Percentiles rank a stretch among this genome's conserved stretches.
Evolutionary conservation across 2,113 vertebrate species (phyloP).

Genomic region (Collichthys lucidus): DNA sequence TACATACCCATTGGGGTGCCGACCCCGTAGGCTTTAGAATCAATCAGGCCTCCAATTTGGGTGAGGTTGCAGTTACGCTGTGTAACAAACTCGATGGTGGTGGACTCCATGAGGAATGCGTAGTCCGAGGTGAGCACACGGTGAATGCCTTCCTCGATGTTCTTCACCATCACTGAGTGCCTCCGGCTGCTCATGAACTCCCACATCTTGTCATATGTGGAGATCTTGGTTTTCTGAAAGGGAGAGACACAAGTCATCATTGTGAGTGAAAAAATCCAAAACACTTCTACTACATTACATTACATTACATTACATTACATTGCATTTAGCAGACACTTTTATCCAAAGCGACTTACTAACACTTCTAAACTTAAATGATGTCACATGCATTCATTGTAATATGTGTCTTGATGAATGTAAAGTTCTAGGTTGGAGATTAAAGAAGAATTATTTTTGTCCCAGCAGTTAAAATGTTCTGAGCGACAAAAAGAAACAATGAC

Average conservation of each 20-base stretch:
- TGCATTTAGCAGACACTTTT: too few relatives aligned
- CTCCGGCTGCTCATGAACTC: constrained; percentile 98
- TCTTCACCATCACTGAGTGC: constrained; percentile 97
- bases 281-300: too few relatives aligned
- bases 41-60: constrained; percentile 97
- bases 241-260: constrained; percentile 30
- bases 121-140: constrained; percentile 97
- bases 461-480: not conserved
- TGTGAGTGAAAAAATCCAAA: not conserved
- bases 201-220: constrained; percentile 99
- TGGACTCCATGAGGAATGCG: constrained; percentile 98
- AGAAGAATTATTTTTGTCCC: constrained; percentile 7
- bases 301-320: too few relatives aligned
- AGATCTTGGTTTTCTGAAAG: constrained; percentile 98
- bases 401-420: constrained; percentile 2
- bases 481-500: constrained; percentile 6
- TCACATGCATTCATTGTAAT: not conserved
- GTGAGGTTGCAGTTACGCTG: constrained; percentile 99
- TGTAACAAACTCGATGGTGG: constrained; percentile 96
- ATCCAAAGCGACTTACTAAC: too few relatives aligned
- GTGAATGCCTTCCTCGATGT: constrained; percentile 96
- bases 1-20: constrained; percentile 98
- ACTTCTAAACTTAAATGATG: not conserved
- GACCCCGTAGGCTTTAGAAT: constrained; percentile 97
- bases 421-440: constrained; percentile 17